These are phyloP conservation scores for Dendrolimus houi DNA, from an alignment of 2,888 invertebrate genomes.

Conservation along the genomic window DNA sequence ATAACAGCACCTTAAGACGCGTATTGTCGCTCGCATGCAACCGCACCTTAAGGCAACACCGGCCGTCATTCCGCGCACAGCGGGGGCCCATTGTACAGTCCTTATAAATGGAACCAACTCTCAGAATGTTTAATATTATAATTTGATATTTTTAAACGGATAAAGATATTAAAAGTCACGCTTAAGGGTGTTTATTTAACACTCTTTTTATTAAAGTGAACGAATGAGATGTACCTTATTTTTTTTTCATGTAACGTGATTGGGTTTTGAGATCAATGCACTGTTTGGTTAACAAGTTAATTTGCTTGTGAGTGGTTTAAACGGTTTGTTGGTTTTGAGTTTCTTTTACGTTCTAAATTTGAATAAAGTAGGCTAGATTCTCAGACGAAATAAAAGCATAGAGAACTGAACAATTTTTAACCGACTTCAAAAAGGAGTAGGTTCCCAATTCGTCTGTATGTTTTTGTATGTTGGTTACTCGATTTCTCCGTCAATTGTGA, in stretches of 20 bases:
- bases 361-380: no score
- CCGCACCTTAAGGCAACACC: slow-evolving; percentile 16
- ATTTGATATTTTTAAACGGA: slow-evolving; percentile 74
- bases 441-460: no score
- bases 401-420: no score
- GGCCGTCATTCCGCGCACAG: slow-evolving; percentile 23
- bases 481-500: no score
- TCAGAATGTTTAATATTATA: slow-evolving; percentile 70
- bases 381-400: no score
- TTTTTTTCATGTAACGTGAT: slow-evolving; percentile 16
- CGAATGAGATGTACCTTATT: slow-evolving; percentile 42
- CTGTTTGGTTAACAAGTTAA: slow-evolving; percentile 1
- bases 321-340: no score
- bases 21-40: neutral
- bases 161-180: slow-evolving; percentile 74
- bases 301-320: neutral
- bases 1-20: neutral
- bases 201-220: slow-evolving; percentile 41
- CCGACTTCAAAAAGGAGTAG: no score
- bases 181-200: slow-evolving; percentile 69
- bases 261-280: slow-evolving; percentile 21
- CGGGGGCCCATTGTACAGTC: slow-evolving; percentile 57
- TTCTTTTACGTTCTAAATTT: no score
- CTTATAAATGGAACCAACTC: slow-evolving; percentile 62
- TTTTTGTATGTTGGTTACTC: no score